Percentiles rank a stretch among this genome's conserved stretches.
Conservation (phyloP, 2,797 vertebrate species). For the Mico argentatus region DNA sequence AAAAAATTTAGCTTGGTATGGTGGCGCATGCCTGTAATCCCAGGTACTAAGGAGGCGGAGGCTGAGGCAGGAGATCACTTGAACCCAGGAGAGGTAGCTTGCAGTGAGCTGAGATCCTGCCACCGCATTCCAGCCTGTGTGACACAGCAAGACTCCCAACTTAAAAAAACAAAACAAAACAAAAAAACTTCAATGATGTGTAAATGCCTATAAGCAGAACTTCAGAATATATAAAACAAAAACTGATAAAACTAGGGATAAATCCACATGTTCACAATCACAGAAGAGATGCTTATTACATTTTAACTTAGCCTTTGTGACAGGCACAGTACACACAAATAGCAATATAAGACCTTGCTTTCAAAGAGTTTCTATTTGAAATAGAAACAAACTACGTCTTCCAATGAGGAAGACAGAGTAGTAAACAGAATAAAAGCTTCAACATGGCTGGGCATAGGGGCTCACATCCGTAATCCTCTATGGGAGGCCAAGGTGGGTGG, state of each 20-base stretch:
- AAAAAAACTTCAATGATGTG: background rate
- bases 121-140: background rate
- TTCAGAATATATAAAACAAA: background rate
- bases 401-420: background rate
- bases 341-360: background rate
- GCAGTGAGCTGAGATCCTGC: background rate
- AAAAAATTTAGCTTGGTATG: background rate
- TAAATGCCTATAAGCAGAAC: background rate
- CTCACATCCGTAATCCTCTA: background rate
- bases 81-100: background rate
- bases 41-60: background rate
- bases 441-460: background rate
- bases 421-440: background rate
- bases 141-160: background rate
- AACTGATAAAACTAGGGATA: background rate
- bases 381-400: background rate
- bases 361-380: background rate
- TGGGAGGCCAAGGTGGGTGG: background rate
- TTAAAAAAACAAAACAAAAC: no score
- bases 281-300: background rate
- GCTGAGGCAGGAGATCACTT: background rate
- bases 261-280: background rate
- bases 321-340: background rate
- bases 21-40: background rate
- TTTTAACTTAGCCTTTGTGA: background rate